Evolutionary conservation across 2,888 invertebrate species (phyloP).

Genomic region (Leptura quadrifasciata): DNA sequence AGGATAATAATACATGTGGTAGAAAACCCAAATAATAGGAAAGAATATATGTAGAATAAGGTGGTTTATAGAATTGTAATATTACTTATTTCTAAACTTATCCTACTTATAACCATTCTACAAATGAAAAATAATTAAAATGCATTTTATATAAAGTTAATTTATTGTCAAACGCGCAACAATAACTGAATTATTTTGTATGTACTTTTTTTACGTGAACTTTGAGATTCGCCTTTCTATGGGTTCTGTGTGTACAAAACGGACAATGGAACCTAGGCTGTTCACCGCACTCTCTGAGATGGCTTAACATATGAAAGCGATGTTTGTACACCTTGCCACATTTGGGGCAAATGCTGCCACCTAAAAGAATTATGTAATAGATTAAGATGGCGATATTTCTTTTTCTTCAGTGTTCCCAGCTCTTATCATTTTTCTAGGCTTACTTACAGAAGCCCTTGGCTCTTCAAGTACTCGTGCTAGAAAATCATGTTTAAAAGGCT

Average conservation of each 20-base stretch:
- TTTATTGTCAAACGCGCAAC: background rate
- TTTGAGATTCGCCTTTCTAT: slow-evolving; percentile 57
- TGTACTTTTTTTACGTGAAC: slow-evolving; percentile 50
- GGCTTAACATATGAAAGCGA: slow-evolving; percentile 74
- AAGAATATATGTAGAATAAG: too few relatives aligned
- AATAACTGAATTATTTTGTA: background rate
- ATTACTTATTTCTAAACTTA: too few relatives aligned
- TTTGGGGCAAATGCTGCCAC: slow-evolving; percentile 40
- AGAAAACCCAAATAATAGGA: too few relatives aligned
- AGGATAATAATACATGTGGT: too few relatives aligned
- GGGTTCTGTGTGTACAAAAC: slow-evolving; percentile 70
- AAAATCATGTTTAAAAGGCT: too few relatives aligned
- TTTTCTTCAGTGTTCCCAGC: background rate
- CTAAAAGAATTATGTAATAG: slow-evolving; percentile 8
- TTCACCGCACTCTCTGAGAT: slow-evolving; percentile 75
- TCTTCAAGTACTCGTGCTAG: too few relatives aligned
- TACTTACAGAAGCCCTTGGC: background rate
- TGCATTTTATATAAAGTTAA: background rate
- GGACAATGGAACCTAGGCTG: slow-evolving; percentile 76
- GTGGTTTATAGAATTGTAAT: too few relatives aligned
- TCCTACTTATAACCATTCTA: too few relatives aligned
- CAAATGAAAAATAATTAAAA: background rate
- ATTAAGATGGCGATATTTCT: background rate
- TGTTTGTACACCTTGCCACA: slow-evolving; percentile 63
- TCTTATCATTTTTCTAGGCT: background rate